Conservation (phyloP, 1,140 invertebrate species). For the Drosophila neocordata region DNA sequence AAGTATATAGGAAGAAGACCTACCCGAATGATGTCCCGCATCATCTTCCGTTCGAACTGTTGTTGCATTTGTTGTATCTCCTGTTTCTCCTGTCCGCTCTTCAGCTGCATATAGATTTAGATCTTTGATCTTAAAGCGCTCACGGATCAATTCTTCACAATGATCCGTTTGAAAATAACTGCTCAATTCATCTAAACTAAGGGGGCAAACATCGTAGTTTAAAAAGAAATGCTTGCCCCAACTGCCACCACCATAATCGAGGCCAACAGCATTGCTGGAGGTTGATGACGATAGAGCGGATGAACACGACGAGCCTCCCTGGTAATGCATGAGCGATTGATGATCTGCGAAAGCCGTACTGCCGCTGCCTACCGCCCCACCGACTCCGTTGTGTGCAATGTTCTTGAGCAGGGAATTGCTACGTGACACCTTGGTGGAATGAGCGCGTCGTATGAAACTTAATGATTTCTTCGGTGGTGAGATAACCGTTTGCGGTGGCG, state of each 20-base stretch:
- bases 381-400: slow-evolving; percentile 39
- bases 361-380: background rate
- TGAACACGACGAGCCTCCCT: background rate
- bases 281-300: slow-evolving; percentile 29
- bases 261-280: slow-evolving; percentile 63
- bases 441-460: slow-evolving; percentile 87
- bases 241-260: slow-evolving; percentile 81
- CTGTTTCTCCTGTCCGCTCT: slow-evolving; percentile 8
- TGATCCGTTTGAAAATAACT: slow-evolving; percentile 78
- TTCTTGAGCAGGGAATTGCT: slow-evolving; percentile 86
- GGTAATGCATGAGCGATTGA: slow-evolving; percentile 62
- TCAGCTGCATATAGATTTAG: slow-evolving; percentile 43
- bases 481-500: slow-evolving; percentile 16
- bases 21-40: slow-evolving; percentile 82
- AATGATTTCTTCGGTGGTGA: slow-evolving; percentile 84
- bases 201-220: slow-evolving; percentile 72
- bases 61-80: slow-evolving; percentile 28
- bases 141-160: slow-evolving; percentile 73
- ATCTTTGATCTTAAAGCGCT: slow-evolving; percentile 79
- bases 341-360: background rate
- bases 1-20: slow-evolving; percentile 22
- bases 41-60: slow-evolving; percentile 61
- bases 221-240: slow-evolving; percentile 83
- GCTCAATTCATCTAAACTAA: slow-evolving; percentile 73
- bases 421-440: slow-evolving; percentile 88